phyloP scores from a whole-genome alignment of 2,797 vertebrate genomes.

The Hipposideros larvatus region DNA sequence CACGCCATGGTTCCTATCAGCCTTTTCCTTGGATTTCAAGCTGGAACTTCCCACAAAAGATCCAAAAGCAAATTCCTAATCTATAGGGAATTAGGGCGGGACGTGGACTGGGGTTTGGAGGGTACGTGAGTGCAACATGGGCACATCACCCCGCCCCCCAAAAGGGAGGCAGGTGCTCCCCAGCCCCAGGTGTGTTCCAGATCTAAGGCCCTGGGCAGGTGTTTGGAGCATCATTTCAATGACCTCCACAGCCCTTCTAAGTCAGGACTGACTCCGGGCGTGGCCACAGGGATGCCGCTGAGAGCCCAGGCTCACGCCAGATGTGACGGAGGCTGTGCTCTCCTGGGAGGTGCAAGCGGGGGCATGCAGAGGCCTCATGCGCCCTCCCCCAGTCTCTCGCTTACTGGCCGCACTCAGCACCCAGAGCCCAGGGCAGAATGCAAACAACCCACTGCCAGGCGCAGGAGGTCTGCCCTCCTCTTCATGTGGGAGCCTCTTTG shows the following conservation, averaged over 20 bases:
- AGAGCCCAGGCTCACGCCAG: neutral
- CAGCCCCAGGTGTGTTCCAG: neutral
- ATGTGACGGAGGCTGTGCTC: fast-evolving
- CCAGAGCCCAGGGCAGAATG: neutral
- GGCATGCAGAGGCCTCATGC: fast-evolving
- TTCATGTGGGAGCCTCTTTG: too few species aligned
- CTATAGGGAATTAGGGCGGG: neutral
- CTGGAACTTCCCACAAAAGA: neutral
- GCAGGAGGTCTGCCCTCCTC: too few species aligned
- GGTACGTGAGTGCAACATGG: too few species aligned
- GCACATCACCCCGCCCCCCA: fast-evolving
- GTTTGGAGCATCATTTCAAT: too few species aligned
- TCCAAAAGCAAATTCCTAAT: neutral
- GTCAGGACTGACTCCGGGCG: neutral
- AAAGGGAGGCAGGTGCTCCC: neutral
- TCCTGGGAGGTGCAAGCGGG: neutral
- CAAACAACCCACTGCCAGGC: too few species aligned
- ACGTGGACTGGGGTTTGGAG: neutral
- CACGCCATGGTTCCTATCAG: neutral
- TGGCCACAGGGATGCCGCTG: neutral
- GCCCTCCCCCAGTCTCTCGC: neutral
- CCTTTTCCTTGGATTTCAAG: neutral
- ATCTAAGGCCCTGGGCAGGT: too few species aligned
- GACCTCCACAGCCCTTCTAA: too few species aligned
- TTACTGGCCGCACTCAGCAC: neutral